These are phyloP conservation scores for Calameuta filiformis DNA, from an alignment of 2,888 invertebrate genomes.

Conservation along the genomic window DNA sequence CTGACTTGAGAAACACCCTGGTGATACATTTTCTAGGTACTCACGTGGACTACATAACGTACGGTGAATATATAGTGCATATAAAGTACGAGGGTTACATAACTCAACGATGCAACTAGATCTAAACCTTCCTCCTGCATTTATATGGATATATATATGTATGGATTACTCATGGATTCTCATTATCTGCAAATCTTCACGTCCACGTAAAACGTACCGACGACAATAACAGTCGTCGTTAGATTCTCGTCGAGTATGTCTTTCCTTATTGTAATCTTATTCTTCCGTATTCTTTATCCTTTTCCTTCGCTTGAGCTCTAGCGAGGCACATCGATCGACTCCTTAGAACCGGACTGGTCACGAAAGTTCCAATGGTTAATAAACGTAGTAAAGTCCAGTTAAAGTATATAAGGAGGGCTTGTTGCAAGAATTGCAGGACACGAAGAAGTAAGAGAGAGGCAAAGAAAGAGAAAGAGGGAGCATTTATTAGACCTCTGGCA, in stretches of 20 bases:
- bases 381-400: conserved; percentile 7
- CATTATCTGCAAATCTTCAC: neutral
- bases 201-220: neutral
- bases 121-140: neutral
- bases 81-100: neutral
- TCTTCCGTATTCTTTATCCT: neutral
- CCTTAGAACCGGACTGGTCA: conserved; percentile 13
- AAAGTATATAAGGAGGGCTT: neutral
- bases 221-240: neutral
- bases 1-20: neutral
- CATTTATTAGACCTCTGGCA: neutral
- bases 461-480: neutral
- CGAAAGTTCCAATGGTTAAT: conserved; percentile 25
- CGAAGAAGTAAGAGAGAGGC: conserved; percentile 23
- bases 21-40: neutral
- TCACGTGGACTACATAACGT: neutral
- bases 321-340: conserved; percentile 13
- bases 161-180: neutral
- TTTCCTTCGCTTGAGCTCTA: neutral
- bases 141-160: neutral
- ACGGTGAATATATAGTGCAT: neutral
- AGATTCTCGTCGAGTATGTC: neutral
- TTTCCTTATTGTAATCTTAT: neutral
- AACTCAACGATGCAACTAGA: neutral
- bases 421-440: conserved; percentile 18